A percentile compares a stretch with the other conserved stretches of the same genome.
These are phyloP conservation scores for Tokudaia tokunoshimensis DNA, from an alignment of 2,797 vertebrate species.

Conservation along the genomic window DNA sequence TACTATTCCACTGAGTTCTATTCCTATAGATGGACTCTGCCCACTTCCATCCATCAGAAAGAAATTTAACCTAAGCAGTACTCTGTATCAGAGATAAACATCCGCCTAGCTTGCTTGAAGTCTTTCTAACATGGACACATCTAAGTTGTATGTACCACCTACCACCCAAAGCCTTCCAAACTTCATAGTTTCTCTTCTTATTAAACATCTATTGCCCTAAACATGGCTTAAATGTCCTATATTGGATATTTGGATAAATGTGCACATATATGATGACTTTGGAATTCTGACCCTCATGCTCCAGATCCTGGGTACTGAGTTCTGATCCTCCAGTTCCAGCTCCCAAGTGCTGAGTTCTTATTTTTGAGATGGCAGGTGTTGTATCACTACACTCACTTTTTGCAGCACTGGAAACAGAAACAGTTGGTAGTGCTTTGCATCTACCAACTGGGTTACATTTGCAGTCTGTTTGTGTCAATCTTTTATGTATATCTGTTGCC, in stretches of 20 bases:
- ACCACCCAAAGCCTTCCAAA: neutral
- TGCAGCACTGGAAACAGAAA: neutral
- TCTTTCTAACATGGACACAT: neutral
- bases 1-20: neutral
- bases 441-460: neutral
- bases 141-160: neutral
- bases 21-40: neutral
- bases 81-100: conserved; percentile 13
- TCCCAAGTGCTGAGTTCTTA: neutral
- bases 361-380: neutral
- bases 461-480: neutral
- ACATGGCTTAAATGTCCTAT: neutral
- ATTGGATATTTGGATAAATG: neutral
- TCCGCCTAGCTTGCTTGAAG: neutral
- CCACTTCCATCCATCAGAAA: neutral
- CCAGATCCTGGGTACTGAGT: neutral
- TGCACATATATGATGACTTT: neutral
- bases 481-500: neutral
- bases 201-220: neutral
- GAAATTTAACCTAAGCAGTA: neutral
- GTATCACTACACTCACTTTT: neutral
- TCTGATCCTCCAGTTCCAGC: neutral
- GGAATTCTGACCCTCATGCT: neutral
- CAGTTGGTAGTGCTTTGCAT: neutral
- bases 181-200: neutral